These are phyloP conservation scores for Myopa testacea DNA, from an alignment of 2,888 invertebrate species.

Conservation along the genomic window DNA sequence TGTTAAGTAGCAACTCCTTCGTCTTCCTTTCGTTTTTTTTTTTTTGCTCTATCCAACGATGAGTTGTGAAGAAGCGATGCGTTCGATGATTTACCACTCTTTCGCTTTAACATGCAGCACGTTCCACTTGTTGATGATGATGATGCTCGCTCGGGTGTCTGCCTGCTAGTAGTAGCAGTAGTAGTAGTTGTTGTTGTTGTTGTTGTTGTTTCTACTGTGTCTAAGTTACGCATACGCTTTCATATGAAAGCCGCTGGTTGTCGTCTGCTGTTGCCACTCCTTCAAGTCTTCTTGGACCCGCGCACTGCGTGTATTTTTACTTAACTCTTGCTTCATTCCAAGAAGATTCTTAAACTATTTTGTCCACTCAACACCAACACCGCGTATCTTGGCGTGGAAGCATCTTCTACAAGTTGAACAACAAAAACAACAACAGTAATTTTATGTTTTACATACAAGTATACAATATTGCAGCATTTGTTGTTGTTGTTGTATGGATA, in stretches of 20 bases:
- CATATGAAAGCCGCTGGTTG: not conserved
- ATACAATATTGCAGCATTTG: too few relatives aligned
- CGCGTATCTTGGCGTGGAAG: too few relatives aligned
- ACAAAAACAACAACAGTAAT: too few relatives aligned
- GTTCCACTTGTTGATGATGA: slow-evolving; percentile 15
- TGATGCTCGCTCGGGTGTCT: not conserved
- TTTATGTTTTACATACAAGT: too few relatives aligned
- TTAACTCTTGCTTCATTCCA: not conserved
- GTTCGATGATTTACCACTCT: not conserved
- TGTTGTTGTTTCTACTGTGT: not conserved
- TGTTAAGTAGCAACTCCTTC: slow-evolving; percentile 6
- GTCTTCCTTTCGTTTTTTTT: not conserved
- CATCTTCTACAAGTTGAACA: too few relatives aligned
- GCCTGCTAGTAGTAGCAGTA: too few relatives aligned
- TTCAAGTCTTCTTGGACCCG: not conserved
- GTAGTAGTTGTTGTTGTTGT: not conserved
- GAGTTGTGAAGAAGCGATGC: not conserved
- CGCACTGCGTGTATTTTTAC: not conserved
- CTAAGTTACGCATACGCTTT: not conserved
- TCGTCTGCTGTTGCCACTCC: not conserved
- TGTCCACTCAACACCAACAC: not conserved
- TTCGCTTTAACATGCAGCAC: not conserved
- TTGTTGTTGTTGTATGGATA: too few relatives aligned
- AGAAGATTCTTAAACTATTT: not conserved
- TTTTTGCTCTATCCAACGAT: too few relatives aligned